Conservation (phyloP, 2,888 invertebrate genomes). For the Aphodius granarius region DNA sequence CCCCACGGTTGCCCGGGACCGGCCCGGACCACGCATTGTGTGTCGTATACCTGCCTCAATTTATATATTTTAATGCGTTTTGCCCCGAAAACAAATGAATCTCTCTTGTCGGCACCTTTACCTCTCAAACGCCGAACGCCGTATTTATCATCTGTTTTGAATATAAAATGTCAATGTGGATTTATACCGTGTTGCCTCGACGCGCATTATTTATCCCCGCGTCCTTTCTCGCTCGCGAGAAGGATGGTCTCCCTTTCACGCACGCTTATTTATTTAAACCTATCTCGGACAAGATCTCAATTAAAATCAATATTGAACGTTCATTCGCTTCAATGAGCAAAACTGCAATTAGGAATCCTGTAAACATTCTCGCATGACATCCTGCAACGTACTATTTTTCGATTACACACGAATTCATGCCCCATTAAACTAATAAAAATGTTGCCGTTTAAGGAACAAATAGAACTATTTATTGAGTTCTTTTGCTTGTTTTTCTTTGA, state of each 20-base stretch:
- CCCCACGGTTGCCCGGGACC: neutral
- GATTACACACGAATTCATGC: no score
- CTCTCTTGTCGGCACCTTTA: slow-evolving; percentile 52
- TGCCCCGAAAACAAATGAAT: slow-evolving; percentile 55
- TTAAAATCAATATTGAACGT: slow-evolving; percentile 5
- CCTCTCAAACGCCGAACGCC: slow-evolving; percentile 48
- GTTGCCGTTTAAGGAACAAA: no score
- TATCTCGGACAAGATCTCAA: slow-evolving; percentile 10
- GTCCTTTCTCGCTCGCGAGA: neutral
- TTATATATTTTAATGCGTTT: slow-evolving; percentile 55
- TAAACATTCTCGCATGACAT: neutral
- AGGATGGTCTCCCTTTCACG: neutral
- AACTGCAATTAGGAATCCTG: neutral
- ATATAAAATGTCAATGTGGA: slow-evolving; percentile 49
- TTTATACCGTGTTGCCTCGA: slow-evolving; percentile 39
- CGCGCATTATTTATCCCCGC: slow-evolving; percentile 46
- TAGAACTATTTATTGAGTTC: no score
- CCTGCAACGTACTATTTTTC: neutral
- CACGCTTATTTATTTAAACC: slow-evolving; percentile 6
- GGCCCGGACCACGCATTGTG: slow-evolving; percentile 50
- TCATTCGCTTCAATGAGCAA: slow-evolving; percentile 6
- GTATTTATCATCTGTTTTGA: slow-evolving; percentile 53
- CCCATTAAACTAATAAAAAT: no score
- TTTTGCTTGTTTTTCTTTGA: no score
- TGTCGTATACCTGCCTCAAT: slow-evolving; percentile 54